A percentile compares a stretch with the other conserved stretches of the same genome.
Evolutionary conservation across 2,797 vertebrate genomes (phyloP).

Genomic region (Pogoniulus pusillus): DNA sequence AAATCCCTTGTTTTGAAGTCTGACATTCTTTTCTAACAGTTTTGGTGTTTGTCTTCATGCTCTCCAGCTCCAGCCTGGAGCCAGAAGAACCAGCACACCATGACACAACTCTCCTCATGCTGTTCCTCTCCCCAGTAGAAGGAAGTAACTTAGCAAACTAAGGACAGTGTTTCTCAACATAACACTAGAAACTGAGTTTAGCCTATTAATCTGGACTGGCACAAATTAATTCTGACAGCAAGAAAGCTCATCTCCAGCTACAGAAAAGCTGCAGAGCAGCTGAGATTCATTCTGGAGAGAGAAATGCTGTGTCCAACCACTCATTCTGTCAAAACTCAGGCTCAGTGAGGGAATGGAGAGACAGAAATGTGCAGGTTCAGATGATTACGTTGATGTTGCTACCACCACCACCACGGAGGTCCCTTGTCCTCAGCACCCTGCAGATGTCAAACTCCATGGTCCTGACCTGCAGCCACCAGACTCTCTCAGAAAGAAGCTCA

Average conservation of each 20-base stretch:
- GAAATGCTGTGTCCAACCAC: fast-evolving
- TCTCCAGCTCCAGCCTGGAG: neutral
- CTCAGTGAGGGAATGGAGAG: neutral
- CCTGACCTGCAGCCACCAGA: neutral
- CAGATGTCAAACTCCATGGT: neutral
- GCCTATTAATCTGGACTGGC: neutral
- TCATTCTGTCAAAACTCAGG: neutral
- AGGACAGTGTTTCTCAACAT: neutral
- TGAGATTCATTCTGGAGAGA: neutral
- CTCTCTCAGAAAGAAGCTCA: neutral
- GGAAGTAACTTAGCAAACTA: neutral
- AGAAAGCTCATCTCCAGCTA: neutral
- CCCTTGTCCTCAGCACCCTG: neutral
- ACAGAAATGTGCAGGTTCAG: neutral
- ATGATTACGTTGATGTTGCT: neutral
- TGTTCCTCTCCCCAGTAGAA: neutral
- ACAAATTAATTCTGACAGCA: constrained; percentile 1
- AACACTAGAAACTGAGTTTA: constrained; percentile 8
- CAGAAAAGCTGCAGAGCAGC: neutral
- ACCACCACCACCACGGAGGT: neutral
- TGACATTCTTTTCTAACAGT: constrained; percentile 7
- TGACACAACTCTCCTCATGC: neutral
- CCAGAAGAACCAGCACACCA: neutral
- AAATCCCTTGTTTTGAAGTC: neutral
- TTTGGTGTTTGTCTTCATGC: neutral